Evolutionary conservation across 2,113 vertebrate genomes (phyloP), one percentile per base, ranked within the genome.

Genomic region (Chamaetylas fuelleborni): DNA sequence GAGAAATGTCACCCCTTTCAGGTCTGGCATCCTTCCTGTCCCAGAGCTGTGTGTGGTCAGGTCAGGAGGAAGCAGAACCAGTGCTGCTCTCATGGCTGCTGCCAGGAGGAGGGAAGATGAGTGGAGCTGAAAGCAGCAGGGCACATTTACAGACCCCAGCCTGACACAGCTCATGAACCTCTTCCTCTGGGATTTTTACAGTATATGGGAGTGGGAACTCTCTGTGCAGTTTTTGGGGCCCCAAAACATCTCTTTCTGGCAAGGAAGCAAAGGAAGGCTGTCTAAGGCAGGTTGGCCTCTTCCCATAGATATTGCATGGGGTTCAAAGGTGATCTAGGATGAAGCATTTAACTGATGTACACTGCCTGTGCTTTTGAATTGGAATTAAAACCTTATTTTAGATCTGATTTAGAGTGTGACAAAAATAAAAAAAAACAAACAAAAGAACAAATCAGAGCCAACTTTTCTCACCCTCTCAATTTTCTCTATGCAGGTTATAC

Each of bases 401-500:
- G 50, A 50, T 65, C 36, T 2, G 1, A 65, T 89, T 77, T 88
- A 81, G 17, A 60, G 20, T 56, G 34, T 80, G 66, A 80, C 2
- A 0, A 47, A 72, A 69, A 71, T 14, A 2, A 19, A 25, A 60
- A 72, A n/a, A 50, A 50, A 23, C 4, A 22, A 23, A 47, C 7
- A 25, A 26, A 50, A 14, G 48, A 57, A 4, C 9, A 33, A 76
- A 25, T 22, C 23, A 42, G 71, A 77, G 31, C 42, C 40, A 53
- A 64, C 54, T 13, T 86, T 36, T 53, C 31, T 81, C 76, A 70
- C 36, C 18, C 19, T 47, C 50, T 58, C 42, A 3, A 1, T 36
- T 67, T 80, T 69, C 42, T 71, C 28, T 15, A 2, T 0, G 0
- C 0, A 2, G 42, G 36, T 14, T 34, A 12, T 82, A 82, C 77